Base-by-base conservation (phyloP, 2,797 vertebrate genomes). In the Liparis tanakae region DNA sequence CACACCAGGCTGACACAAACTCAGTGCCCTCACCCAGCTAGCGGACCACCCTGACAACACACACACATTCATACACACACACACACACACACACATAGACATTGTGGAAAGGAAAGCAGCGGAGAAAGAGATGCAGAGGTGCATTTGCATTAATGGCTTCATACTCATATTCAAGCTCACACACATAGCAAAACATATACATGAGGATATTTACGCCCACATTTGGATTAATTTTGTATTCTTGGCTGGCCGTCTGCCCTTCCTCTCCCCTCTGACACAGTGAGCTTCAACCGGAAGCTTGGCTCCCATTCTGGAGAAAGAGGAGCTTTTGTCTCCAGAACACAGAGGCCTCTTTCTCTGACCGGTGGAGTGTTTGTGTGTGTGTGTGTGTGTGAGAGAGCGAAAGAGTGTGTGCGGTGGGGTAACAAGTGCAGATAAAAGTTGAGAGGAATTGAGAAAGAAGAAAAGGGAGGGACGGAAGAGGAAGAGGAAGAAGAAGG, bases 251-350 rank as follows among this genome's bases (percentile, higher is more conserved):
- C 91, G 88, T 92, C 90, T 95, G 91, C 84, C 93, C 93, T 94
- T 91, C 92, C 93, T 91, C 88, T 95, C 93, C 92, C 92, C 92
- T 93, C 92, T 89, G 95, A 95, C 93, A 90, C 93, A 92, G 86
- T 94, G 94, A 95, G 94, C 94, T 95, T 92, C 94, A 85, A 94
- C 93, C 93, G 94, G 95, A 97, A 96, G 94, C 93, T 91, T 87
- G 74, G 90, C 84, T 93, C 94, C 94, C 92, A 81, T 89, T 88
- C 89, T 66, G 86, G 91, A 93, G 82, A 93, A 94, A 95, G 93
- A 93, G 92, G 78, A 89, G 88, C 94, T 94, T 96, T 96, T 96
- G 94, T 96, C 87, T 92, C 68, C 70, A 84, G 82, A 95, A 95
- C 93, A 96, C 95, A 96, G 94, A 90, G 87, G 82, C 90, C 90